These are phyloP conservation scores for Coccyzus lansbergi DNA, from an alignment of 2,797 vertebrate genomes.

Conservation along the genomic window DNA sequence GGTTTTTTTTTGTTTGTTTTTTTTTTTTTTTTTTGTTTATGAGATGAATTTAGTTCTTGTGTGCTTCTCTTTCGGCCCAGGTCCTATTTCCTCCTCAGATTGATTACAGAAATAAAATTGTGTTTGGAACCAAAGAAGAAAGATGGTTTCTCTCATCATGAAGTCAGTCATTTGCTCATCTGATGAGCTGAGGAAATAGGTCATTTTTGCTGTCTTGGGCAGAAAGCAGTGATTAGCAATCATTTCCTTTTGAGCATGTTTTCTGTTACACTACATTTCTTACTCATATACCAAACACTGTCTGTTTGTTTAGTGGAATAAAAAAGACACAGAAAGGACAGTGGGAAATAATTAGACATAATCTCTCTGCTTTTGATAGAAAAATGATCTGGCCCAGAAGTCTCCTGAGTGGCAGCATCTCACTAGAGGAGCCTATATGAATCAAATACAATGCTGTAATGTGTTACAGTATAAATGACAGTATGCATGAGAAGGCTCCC, in stretches of 20 bases:
- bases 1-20: background rate
- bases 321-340: conserved; percentile 22
- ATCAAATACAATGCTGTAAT: background rate
- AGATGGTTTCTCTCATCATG: conserved; percentile 4
- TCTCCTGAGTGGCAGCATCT: background rate
- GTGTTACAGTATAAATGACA: background rate
- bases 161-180: conserved; percentile 52
- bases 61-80: background rate
- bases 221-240: conserved; percentile 54
- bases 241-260: conserved; percentile 54
- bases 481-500: background rate
- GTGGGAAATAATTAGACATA: conserved; percentile 35
- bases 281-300: conserved; percentile 61
- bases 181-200: conserved; percentile 48
- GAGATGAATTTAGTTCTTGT: background rate
- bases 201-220: conserved; percentile 37
- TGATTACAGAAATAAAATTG: background rate
- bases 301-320: conserved; percentile 49
- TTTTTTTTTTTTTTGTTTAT: background rate
- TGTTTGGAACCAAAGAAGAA: background rate
- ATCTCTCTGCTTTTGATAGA: conserved; percentile 2
- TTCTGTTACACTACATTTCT: conserved; percentile 61
- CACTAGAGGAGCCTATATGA: background rate
- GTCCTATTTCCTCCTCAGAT: background rate
- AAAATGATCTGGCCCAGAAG: background rate